phyloP scores from a whole-genome alignment of 2,888 invertebrate genomes.

The Glaucopsyche alexis region DNA sequence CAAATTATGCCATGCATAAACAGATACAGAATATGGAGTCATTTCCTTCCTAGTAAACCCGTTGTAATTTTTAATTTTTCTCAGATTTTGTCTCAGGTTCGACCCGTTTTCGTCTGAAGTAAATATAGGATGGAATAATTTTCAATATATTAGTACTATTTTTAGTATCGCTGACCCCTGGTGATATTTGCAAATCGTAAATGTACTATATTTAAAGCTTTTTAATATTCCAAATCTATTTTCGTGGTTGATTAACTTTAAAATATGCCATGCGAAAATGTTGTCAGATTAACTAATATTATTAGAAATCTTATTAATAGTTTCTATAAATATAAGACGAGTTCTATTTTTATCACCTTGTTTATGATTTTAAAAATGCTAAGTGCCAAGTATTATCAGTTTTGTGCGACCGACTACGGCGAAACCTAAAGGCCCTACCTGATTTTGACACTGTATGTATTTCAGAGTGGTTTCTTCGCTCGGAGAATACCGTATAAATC shows the following conservation, averaged over 20 bases:
- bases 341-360: background rate
- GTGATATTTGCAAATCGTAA: background rate
- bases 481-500: too few species aligned
- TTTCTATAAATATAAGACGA: background rate
- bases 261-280: background rate
- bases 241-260: background rate
- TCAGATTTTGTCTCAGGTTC: background rate
- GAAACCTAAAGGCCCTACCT: too few species aligned
- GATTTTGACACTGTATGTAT: too few species aligned
- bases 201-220: background rate
- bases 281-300: background rate
- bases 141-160: background rate
- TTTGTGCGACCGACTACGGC: too few species aligned
- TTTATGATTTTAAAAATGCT: background rate
- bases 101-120: background rate
- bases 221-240: background rate
- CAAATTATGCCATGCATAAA: background rate
- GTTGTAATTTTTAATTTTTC: conserved; percentile 3
- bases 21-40: background rate
- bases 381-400: background rate
- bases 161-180: background rate
- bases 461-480: too few species aligned
- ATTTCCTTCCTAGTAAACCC: background rate
- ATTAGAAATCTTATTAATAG: background rate
- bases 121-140: background rate